Evolutionary conservation across 2,888 invertebrate genomes (phyloP).

Genomic region (Hyposoter dolosus): DNA sequence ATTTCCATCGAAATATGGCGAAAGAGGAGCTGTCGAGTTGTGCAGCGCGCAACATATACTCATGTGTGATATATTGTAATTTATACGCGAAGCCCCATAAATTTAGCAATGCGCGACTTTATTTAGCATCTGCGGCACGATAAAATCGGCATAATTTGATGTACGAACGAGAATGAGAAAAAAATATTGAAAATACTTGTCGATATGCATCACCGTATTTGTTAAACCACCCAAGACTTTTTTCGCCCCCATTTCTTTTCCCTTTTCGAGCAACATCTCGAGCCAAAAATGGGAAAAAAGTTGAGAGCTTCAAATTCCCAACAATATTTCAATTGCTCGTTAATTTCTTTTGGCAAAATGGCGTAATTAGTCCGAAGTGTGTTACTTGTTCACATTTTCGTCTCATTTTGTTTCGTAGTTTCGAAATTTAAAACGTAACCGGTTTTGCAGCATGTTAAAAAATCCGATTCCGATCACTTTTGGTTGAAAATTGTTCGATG

Average conservation of each 20-base stretch:
- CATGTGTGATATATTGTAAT: background rate
- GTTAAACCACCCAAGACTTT: background rate
- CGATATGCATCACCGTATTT: background rate
- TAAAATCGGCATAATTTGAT: background rate
- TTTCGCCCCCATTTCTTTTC: background rate
- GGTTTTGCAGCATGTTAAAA: background rate
- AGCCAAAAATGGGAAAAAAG: background rate
- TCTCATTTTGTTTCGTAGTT: too few species aligned
- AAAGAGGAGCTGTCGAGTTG: conserved; percentile 9
- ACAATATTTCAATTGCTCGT: background rate
- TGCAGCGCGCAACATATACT: background rate
- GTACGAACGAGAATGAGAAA: background rate
- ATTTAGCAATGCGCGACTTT: background rate
- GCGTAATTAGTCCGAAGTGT: background rate
- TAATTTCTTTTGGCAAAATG: background rate
- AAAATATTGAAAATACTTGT: background rate
- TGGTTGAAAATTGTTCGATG: background rate
- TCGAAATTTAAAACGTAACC: background rate
- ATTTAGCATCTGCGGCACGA: background rate
- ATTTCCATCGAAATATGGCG: conserved; percentile 32
- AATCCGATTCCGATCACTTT: background rate
- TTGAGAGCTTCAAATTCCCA: background rate
- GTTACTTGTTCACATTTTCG: too few species aligned
- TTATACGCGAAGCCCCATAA: background rate
- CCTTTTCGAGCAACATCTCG: background rate